Evolutionary conservation across 2,113 vertebrate species (phyloP).

Genomic region (Pituophis catenifer): DNA sequence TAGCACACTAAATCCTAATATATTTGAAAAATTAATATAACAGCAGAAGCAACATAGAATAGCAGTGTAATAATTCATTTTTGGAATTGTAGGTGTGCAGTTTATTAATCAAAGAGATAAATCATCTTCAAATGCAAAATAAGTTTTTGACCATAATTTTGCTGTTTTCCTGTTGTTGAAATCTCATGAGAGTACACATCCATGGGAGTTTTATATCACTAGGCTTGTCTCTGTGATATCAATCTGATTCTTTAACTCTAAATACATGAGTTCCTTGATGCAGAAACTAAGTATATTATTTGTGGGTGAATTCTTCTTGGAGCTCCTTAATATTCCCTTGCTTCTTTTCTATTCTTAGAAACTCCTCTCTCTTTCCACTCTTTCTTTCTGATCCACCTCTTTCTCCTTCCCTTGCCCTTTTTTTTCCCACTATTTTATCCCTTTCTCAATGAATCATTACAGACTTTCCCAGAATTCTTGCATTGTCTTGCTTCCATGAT

Average conservation of each 20-base stretch:
- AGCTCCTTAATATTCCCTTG: background rate
- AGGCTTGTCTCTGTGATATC: background rate
- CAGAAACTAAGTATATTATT: background rate
- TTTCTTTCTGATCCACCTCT: background rate
- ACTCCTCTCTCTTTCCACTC: background rate
- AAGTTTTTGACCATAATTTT: background rate
- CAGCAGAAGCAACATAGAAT: conserved; percentile 1
- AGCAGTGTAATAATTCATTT: background rate
- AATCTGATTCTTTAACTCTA: background rate
- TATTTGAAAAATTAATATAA: conserved; percentile 20
- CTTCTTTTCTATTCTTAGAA: background rate
- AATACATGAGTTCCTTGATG: background rate
- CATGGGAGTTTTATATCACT: background rate
- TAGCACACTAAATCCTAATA: conserved; percentile 20
- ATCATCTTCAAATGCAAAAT: background rate
- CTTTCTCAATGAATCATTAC: background rate
- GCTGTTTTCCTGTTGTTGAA: background rate
- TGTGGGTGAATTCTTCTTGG: background rate
- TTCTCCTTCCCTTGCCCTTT: background rate
- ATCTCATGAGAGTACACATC: background rate
- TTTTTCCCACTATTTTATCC: no score
- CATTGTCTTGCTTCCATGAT: background rate
- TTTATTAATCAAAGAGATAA: conserved; percentile 26
- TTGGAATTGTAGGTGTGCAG: background rate
- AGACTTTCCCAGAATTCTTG: background rate